Evolutionary conservation across 2,888 invertebrate genomes (phyloP).

Genomic region (Boloria euphrosyne): DNA sequence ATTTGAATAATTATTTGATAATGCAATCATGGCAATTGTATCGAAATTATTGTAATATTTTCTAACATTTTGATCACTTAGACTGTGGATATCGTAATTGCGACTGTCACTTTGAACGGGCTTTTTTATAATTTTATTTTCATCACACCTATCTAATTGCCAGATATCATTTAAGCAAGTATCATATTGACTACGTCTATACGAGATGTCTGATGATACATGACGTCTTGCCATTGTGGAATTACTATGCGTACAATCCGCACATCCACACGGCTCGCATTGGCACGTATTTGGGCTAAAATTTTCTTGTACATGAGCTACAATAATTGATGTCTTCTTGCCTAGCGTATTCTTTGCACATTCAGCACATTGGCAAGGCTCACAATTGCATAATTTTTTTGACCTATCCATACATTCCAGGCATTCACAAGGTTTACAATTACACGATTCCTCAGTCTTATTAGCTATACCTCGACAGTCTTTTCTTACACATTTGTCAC

Average conservation of each 20-base stretch:
- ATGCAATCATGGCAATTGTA: slow-evolving; percentile 51
- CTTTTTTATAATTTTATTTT: slow-evolving; percentile 52
- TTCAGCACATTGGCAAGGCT: slow-evolving; percentile 53
- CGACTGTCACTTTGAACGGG: slow-evolving; percentile 49
- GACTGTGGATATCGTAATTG: slow-evolving; percentile 56
- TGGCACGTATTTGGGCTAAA: slow-evolving; percentile 46
- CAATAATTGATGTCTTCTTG: slow-evolving; percentile 40
- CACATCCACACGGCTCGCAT: slow-evolving; percentile 61
- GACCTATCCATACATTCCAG: slow-evolving; percentile 40
- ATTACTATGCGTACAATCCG: slow-evolving; percentile 49
- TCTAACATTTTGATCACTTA: slow-evolving; percentile 27
- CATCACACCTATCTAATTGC: slow-evolving; percentile 51
- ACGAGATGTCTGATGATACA: slow-evolving; percentile 53
- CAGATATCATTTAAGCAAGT: slow-evolving; percentile 52
- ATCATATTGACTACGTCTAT: slow-evolving; percentile 52
- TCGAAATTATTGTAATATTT: slow-evolving; percentile 34
- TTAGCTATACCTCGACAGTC: slow-evolving; percentile 45
- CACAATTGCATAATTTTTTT: slow-evolving; percentile 48
- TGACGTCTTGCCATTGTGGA: slow-evolving; percentile 49
- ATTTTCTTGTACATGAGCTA: slow-evolving; percentile 49
- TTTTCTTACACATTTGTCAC: slow-evolving; percentile 44
- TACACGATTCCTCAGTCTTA: slow-evolving; percentile 41
- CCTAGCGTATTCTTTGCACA: slow-evolving; percentile 43
- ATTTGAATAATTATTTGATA: slow-evolving; percentile 43
- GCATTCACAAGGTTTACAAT: slow-evolving; percentile 53